These are phyloP conservation scores for Patella ulyssiponensis DNA, from an alignment of 2,888 invertebrate genomes.

Conservation along the genomic window DNA sequence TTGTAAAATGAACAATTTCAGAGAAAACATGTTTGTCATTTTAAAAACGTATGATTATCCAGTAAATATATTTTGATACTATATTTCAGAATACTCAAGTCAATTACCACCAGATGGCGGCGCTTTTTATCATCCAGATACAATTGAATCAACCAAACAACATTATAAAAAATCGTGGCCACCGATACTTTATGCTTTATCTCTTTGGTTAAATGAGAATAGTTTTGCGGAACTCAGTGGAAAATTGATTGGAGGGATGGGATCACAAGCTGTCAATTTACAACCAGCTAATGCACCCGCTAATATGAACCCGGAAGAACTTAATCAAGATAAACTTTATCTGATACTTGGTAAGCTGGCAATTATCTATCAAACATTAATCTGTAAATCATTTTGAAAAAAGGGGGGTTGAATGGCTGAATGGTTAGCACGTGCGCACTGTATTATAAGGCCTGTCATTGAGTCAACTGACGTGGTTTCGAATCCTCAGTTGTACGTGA, in stretches of 20 bases:
- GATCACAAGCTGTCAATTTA: constrained; percentile 36
- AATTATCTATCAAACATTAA: too few species aligned
- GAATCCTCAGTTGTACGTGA: too few species aligned
- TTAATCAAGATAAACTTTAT: constrained; percentile 80
- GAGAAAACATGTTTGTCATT: too few species aligned
- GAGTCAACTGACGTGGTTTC: too few species aligned
- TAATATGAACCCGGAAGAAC: constrained; percentile 75
- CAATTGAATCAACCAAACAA: constrained; percentile 91
- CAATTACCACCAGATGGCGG: constrained; percentile 87
- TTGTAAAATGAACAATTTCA: background rate
- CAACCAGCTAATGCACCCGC: constrained; percentile 65
- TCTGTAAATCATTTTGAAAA: too few species aligned
- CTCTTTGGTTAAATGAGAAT: constrained; percentile 85
- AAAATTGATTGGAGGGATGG: constrained; percentile 38
- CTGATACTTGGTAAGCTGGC: constrained; percentile 85
- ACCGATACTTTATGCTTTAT: constrained; percentile 92
- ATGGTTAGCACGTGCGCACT: too few species aligned
- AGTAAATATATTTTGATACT: background rate
- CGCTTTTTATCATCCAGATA: constrained; percentile 97
- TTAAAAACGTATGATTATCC: background rate
- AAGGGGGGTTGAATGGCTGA: too few species aligned
- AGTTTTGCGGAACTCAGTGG: constrained; percentile 74
- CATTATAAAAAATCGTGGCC: constrained; percentile 96
- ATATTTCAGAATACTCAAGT: constrained; percentile 86
- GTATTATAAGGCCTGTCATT: too few species aligned